Conservation (phyloP, 2,888 invertebrate species). For the Plagodis pulveraria region DNA sequence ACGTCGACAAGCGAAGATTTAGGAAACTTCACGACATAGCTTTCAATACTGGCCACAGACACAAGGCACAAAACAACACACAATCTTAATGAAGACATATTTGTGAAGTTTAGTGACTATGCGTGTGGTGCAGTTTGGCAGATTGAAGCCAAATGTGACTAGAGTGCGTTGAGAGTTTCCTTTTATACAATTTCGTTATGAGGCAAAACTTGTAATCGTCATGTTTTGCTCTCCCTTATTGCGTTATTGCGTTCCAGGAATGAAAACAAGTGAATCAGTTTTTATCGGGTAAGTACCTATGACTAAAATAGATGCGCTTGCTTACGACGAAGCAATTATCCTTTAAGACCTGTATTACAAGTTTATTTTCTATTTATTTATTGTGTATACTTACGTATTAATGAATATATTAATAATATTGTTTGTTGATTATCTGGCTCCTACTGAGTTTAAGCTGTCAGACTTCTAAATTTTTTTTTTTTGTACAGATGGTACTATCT, state of each 20-base stretch:
- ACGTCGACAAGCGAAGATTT: conserved; percentile 3
- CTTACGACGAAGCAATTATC: neutral
- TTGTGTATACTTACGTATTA: too few species aligned
- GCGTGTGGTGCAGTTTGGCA: neutral
- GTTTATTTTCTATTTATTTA: too few species aligned
- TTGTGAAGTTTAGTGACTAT: conserved; percentile 1
- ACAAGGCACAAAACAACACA: conserved; percentile 36
- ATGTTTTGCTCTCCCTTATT: neutral
- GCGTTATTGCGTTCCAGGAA: neutral
- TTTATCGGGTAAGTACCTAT: neutral
- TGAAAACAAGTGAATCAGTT: neutral
- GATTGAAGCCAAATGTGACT: neutral
- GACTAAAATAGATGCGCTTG: neutral
- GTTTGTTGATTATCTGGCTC: too few species aligned
- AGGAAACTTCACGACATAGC: neutral
- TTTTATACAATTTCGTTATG: neutral
- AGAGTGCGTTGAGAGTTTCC: neutral
- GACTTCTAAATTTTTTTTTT: too few species aligned
- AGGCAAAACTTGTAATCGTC: neutral
- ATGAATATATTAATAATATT: too few species aligned
- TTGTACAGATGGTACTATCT: too few species aligned
- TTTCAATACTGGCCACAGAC: conserved; percentile 9
- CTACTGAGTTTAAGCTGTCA: too few species aligned
- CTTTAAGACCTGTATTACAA: too few species aligned
- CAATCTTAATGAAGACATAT: conserved; percentile 15